Conservation (phyloP, 2,113 vertebrate genomes). For the Ariopsis seemanni region DNA sequence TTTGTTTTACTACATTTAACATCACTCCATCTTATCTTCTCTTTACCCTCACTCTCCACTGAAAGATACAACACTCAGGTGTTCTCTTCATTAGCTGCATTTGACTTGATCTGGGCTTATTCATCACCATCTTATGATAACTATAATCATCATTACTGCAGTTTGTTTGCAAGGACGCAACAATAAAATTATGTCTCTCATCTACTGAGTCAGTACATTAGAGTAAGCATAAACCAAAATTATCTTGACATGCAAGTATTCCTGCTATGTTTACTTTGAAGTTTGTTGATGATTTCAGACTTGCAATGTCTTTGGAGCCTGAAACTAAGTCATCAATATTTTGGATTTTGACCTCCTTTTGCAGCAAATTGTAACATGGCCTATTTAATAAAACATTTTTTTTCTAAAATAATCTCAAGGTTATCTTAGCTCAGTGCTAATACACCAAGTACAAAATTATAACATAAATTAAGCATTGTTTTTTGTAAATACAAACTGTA, state of each 20-base stretch:
- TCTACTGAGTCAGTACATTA: too few species aligned
- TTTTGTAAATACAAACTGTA: not conserved
- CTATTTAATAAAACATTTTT: not conserved
- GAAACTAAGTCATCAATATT: not conserved
- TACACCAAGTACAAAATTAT: not conserved
- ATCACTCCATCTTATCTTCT: not conserved
- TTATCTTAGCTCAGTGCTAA: not conserved
- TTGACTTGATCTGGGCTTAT: not conserved
- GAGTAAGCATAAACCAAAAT: not conserved
- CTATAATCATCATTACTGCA: not conserved
- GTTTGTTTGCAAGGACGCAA: not conserved
- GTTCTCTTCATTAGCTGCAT: not conserved
- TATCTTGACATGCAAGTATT: not conserved
- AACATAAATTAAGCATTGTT: not conserved
- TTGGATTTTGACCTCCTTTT: not conserved
- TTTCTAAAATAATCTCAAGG: not conserved
- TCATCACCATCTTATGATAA: not conserved
- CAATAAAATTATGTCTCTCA: not conserved
- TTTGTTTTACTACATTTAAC: not conserved
- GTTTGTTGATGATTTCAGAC: not conserved
- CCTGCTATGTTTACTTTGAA: not conserved
- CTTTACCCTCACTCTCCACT: not conserved
- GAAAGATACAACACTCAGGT: not conserved
- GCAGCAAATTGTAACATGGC: not conserved
- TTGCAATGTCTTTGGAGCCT: not conserved